Percentiles rank a stretch among this genome's conserved stretches.
These are phyloP conservation scores for Atherinomorus stipes DNA, from an alignment of 2,113 vertebrate species.

Conservation along the genomic window DNA sequence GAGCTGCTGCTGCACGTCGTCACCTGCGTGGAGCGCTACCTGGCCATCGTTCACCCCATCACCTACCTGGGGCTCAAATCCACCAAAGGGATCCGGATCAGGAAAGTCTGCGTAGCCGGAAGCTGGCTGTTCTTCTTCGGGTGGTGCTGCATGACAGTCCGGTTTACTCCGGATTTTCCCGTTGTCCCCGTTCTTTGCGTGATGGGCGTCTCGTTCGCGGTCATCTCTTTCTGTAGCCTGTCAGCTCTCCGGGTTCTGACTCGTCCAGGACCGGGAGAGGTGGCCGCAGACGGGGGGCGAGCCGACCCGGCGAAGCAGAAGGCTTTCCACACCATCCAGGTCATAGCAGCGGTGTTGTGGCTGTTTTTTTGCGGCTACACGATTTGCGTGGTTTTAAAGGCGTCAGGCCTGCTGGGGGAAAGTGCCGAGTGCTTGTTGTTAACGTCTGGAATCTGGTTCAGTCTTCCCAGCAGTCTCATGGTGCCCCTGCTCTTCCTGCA, in stretches of 20 bases:
- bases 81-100: neutral
- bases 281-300: neutral
- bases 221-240: neutral
- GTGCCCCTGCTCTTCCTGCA: neutral
- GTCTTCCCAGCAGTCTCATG: neutral
- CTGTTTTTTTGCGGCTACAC: neutral
- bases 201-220: accelerated
- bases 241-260: slow-evolving; percentile 8
- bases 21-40: slow-evolving; percentile 21
- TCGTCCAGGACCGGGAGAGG: slow-evolving; percentile 2
- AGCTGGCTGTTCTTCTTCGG: neutral
- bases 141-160: accelerated
- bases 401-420: accelerated
- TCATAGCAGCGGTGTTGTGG: neutral
- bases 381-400: accelerated
- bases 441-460: neutral
- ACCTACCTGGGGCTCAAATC: neutral
- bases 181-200: accelerated
- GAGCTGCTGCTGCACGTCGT: slow-evolving; percentile 2
- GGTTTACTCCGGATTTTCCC: accelerated
- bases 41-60: slow-evolving; percentile 6
- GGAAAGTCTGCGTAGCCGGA: neutral
- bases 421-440: neutral
- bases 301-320: neutral
- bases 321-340: slow-evolving; percentile 2